Evolutionary conservation across 2,888 invertebrate species (phyloP).

Genomic region (Carabus problematicus): DNA sequence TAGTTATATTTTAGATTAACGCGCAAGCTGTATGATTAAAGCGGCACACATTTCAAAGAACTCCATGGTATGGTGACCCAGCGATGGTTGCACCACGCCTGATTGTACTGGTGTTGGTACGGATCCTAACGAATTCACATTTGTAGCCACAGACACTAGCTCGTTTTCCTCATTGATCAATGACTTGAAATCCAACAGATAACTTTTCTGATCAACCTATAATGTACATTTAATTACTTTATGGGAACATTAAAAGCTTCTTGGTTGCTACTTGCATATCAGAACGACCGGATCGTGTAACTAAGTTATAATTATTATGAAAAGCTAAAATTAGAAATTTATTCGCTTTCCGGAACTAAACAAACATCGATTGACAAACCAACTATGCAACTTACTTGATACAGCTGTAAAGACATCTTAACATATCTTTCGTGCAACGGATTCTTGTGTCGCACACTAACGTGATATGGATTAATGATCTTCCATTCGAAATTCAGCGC

Average conservation of each 20-base stretch:
- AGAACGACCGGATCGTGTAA: background rate
- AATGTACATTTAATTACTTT: slow-evolving; percentile 39
- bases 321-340: background rate
- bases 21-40: slow-evolving; percentile 95
- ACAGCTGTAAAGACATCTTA: slow-evolving; percentile 98
- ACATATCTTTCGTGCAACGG: slow-evolving; percentile 80
- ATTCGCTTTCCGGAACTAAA: background rate
- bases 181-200: slow-evolving; percentile 97
- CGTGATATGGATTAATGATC: slow-evolving; percentile 96
- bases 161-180: slow-evolving; percentile 77
- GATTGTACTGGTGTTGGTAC: slow-evolving; percentile 55
- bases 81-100: slow-evolving; percentile 48
- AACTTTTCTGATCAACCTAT: slow-evolving; percentile 94
- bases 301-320: background rate
- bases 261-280: background rate
- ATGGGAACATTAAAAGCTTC: background rate
- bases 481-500: slow-evolving; percentile 99
- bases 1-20: slow-evolving; percentile 62
- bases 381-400: slow-evolving; percentile 68
- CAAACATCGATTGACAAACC: background rate
- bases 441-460: slow-evolving; percentile 91
- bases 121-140: slow-evolving; percentile 50
- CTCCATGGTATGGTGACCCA: slow-evolving; percentile 96
- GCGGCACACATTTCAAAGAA: slow-evolving; percentile 99
- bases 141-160: slow-evolving; percentile 56